Base-by-base conservation (phyloP, 2,113 vertebrate species). In the Speoplatyrhinus poulsoni region DNA sequence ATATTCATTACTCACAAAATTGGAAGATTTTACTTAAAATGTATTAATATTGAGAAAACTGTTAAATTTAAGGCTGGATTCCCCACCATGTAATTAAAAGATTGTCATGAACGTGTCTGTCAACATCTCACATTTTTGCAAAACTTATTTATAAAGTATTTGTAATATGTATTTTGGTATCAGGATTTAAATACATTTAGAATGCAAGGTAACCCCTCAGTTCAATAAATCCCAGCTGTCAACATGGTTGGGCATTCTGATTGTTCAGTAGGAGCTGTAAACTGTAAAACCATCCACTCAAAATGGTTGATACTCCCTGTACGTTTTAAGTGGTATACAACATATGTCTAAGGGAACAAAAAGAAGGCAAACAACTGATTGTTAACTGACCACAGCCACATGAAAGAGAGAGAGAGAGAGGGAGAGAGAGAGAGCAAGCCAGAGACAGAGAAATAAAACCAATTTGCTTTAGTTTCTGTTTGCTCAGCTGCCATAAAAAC, bases 401-500 rank as follows among this genome's bases (percentile, higher is more conserved):
- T 10, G 47, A 54, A 33, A 55, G 32, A 65, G 50, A 65, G 26
- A 41, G 32, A 15, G 26, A 16, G 63, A 55, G 67, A 50, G 32
- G 63, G 6, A 65, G 64, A 72, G 56, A 47, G 64, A 61, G 36
- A 16, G 52, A 33, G 46, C 11, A 19, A 0, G 57, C 11, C 16
- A n/a, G 60, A 8, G 17, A 11, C 9, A 60, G 55, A 70, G 70
- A 65, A 74, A 55, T 72, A 69, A 84, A 56, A 33, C 67, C 72
- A 67, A 67, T 75, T 72, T 69, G 76, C 48, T 69, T 60, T 59
- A 60, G 81, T 82, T 85, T 87, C 78, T 87, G 80, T 83, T 83
- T 87, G 68, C 69, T 82, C 74, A 85, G 76, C 79, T 86, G 77
- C 53, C 12, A 57, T 52, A 70, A 77, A 85, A 69, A 69, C 63